Evolutionary conservation across 2,113 vertebrate species (phyloP).

Genomic region (Oncorhynchus kisutch): DNA sequence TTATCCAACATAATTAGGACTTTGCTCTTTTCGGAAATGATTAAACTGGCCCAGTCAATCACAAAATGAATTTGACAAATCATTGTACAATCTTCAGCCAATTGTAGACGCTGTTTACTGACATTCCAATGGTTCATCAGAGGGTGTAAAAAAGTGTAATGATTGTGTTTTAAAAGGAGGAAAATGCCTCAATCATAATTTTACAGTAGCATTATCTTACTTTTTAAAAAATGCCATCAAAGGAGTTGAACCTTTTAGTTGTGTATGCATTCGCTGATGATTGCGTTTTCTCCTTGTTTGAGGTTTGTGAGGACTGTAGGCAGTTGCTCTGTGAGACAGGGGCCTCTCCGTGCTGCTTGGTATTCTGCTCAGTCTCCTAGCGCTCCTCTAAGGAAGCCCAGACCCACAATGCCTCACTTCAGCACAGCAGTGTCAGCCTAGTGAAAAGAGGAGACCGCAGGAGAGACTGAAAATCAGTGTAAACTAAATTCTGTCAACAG

Average conservation of each 20-base stretch:
- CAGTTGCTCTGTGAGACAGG: constrained; percentile 34
- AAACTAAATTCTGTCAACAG: not conserved
- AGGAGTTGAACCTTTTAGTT: not conserved
- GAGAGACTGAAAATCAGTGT: constrained; percentile 1
- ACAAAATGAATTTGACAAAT: not conserved
- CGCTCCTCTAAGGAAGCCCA: constrained; percentile 58
- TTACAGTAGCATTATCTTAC: not conserved
- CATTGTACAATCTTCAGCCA: constrained; percentile 22
- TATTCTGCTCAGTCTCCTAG: constrained; percentile 57
- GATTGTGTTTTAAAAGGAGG: constrained; percentile 5
- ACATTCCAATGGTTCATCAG: constrained; percentile 44
- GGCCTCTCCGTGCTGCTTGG: constrained; percentile 52
- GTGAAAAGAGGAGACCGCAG: constrained; percentile 38
- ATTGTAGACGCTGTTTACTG: constrained; percentile 26
- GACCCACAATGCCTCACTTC: constrained; percentile 41
- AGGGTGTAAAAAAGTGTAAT: constrained; percentile 30
- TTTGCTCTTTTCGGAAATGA: constrained; percentile 45
- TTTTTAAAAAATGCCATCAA: not conserved
- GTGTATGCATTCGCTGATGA: not conserved
- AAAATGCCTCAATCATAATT: not conserved
- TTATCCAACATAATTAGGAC: constrained; percentile 21
- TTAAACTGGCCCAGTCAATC: constrained; percentile 42
- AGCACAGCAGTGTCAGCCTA: constrained; percentile 33
- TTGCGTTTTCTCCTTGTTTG: not conserved
- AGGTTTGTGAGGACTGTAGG: not conserved